Percentiles rank a stretch among this genome's conserved stretches.
Evolutionary conservation across 1,140 invertebrate genomes (phyloP).

Genomic region (Tenebrio molitor): DNA sequence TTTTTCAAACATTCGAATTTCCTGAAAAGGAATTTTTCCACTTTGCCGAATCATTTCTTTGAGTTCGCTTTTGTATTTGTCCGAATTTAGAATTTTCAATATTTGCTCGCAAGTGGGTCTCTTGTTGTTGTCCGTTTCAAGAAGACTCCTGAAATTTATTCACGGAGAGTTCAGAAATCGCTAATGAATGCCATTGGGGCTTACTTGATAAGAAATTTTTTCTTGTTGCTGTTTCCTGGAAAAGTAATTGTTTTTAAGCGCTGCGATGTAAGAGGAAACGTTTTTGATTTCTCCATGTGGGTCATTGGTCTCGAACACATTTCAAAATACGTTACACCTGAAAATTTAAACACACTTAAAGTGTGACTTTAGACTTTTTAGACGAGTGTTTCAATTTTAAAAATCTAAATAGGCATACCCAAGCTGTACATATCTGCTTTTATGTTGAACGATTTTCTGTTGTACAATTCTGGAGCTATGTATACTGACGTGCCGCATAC

Average conservation of each 20-base stretch:
- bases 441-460: not conserved
- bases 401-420: too few species aligned
- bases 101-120: not conserved
- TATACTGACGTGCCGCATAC: not conserved
- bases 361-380: too few species aligned
- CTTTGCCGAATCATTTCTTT: slow-evolving; percentile 9
- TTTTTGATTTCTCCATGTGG: not conserved
- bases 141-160: not conserved
- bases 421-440: slow-evolving; percentile 20
- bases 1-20: not conserved
- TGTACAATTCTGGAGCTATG: slow-evolving; percentile 4
- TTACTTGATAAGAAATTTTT: not conserved
- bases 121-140: not conserved
- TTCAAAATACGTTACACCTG: slow-evolving; percentile 24
- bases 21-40: not conserved
- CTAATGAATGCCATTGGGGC: not conserved
- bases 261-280: not conserved
- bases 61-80: not conserved
- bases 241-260: not conserved
- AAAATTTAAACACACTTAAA: not conserved
- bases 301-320: slow-evolving; percentile 20
- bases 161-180: not conserved
- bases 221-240: not conserved
- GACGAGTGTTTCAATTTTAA: too few species aligned
- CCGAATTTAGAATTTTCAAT: not conserved